Base-by-base conservation (phyloP, 2,888 invertebrate genomes). In the Cheilosia urbana region DNA sequence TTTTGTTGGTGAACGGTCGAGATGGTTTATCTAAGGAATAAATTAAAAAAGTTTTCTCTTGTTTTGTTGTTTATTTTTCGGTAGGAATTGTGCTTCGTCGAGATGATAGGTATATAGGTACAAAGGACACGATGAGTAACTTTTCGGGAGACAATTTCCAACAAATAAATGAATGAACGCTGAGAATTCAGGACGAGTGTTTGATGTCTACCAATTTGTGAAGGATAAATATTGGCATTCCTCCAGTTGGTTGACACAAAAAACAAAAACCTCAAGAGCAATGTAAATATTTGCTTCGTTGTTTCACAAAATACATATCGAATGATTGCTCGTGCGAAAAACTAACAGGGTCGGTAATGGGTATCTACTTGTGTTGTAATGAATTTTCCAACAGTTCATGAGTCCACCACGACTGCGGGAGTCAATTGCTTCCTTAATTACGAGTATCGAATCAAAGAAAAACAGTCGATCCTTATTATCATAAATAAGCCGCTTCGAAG, bases 131-230 rank as follows among this genome's bases (percentile, higher is more conserved):
- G 45, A 11, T 9, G 24, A 72, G 68, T 60, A 79, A 79, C 71
- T 77, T 71, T 81, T 71, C 40, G 13, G 47, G 45, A 71, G 77
- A 55, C 60, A 79, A 65, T 75, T 58, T 75, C 53, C 58, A 79
- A 75, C 68, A 83, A 68, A 78, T 78, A 73, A 83, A 79, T 51
- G 37, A 60, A 75, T 69, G 68, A 47, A 34, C 47, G 62, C n/a
- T 57, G 42, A 11, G 68, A 62, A 63, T 72, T 72, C 51, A 37
- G 75, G 68, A 69, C 53, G 75, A 75, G 79, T 65, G 69, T 78
- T 79, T 83, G 78, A 83, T 83, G 83, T 84, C 79, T 79, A 84
- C 51, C 73, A 84, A 84, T 79, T 84, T 79, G 75, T 53, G 42
- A 53, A 69, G 68, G 63, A 79, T 75, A 84, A 79, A 84, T 84